Conservation (phyloP, 2,797 vertebrate genomes). For the Sandelia bainsii region DNA sequence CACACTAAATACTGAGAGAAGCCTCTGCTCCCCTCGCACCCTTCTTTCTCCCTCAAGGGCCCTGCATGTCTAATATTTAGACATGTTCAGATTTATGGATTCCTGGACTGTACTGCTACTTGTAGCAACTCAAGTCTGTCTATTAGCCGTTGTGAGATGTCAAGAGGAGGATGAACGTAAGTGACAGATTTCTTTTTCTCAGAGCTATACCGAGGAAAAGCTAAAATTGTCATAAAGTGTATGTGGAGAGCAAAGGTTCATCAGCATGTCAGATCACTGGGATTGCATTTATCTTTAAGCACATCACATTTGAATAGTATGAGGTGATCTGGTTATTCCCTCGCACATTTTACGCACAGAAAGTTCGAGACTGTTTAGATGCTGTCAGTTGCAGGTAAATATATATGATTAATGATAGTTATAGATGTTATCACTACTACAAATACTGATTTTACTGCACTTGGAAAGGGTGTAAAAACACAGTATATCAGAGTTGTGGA, state of each 20-base stretch:
- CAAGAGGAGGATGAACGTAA: constrained; percentile 90
- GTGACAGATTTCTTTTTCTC: constrained; percentile 74
- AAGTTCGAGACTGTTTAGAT: constrained; percentile 3
- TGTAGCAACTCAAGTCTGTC: constrained; percentile 88
- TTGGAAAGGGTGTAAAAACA: neutral
- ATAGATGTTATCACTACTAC: neutral
- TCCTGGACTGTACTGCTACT: constrained; percentile 93
- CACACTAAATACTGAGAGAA: constrained; percentile 80
- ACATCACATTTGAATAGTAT: neutral
- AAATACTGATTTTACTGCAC: neutral
- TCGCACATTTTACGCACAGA: constrained; percentile 61
- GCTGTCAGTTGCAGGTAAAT: neutral
- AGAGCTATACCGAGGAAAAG: constrained; percentile 18
- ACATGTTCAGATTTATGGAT: constrained; percentile 92
- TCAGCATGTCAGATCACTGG: neutral
- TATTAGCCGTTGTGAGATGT: constrained; percentile 90
- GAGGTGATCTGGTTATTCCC: constrained; percentile 9
- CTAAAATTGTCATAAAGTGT: constrained; percentile 9
- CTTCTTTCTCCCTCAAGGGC: constrained; percentile 80
- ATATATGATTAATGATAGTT: neutral
- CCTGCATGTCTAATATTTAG: constrained; percentile 94
- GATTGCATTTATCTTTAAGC: neutral
- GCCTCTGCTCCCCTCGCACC: constrained; percentile 75
- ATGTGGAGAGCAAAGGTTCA: neutral
- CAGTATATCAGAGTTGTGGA: neutral